Percentiles rank a stretch among this genome's conserved stretches.
phyloP scores from a whole-genome alignment of 2,888 invertebrate species.

The Nemotelus pantherinus region DNA sequence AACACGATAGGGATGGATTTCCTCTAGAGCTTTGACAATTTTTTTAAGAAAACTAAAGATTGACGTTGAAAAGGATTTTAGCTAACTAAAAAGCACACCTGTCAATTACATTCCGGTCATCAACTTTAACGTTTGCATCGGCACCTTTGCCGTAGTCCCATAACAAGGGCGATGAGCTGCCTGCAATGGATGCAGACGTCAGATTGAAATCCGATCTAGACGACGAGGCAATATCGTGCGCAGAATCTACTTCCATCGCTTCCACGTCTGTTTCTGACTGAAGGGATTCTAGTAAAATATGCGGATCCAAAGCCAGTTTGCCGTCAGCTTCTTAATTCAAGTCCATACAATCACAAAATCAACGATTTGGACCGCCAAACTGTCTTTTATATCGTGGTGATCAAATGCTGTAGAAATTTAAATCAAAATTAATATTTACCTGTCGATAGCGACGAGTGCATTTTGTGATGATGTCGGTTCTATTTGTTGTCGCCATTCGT shows the following conservation, averaged over 20 bases:
- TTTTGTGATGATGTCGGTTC: slow-evolving; percentile 22
- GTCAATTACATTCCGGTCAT: slow-evolving; percentile 62
- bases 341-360: too few relatives aligned
- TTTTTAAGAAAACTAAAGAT: not conserved
- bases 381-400: too few relatives aligned
- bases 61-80: not conserved
- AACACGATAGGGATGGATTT: too few relatives aligned
- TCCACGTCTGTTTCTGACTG: slow-evolving; percentile 10
- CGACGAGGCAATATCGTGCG: slow-evolving; percentile 52
- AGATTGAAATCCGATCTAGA: slow-evolving; percentile 21
- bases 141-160: slow-evolving; percentile 39
- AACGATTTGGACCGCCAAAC: too few relatives aligned
- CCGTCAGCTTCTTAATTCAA: not conserved
- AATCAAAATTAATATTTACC: slow-evolving; percentile 29
- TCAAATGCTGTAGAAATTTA: not conserved
- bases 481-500: slow-evolving; percentile 18
- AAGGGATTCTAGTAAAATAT: not conserved
- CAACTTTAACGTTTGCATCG: slow-evolving; percentile 57
- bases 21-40: too few relatives aligned
- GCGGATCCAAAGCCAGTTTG: slow-evolving; percentile 13
- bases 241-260: slow-evolving; percentile 61
- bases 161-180: slow-evolving; percentile 54
- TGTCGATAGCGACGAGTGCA: slow-evolving; percentile 15
- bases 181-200: not conserved
- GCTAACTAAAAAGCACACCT: slow-evolving; percentile 54